Evolutionary conservation across 2,888 invertebrate species (phyloP), one percentile per base, ranked within the genome.

Genomic region (Sarcophaga rosellei): DNA sequence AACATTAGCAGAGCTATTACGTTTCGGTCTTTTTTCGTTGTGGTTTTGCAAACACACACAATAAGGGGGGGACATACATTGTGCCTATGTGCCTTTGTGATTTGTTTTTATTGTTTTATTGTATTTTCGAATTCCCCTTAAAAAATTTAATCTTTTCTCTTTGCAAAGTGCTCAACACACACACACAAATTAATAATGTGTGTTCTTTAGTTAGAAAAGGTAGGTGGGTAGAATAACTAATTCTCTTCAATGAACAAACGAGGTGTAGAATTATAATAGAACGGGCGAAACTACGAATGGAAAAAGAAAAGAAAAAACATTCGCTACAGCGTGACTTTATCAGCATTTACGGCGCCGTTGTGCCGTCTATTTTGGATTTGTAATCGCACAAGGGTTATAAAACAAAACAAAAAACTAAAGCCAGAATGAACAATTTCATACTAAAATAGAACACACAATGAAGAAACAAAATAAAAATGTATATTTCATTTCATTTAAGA

Each of bases 341-440:
- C 88, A 88, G 85, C 84, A 87, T 85, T 85, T 82, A 82, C 88
- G 88, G 88, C 88, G 88, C 88, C 88, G 86, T 85, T 80, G 80
- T 88, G 88, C 87, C 88, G 88, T 79, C 88, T 88, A 82, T 72
- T 83, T 77, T 81, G 68, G 82, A 81, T 87, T 88, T 86, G 75
- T 84, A 88, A 85, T 80, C 87, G 81, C 84, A 84, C 79, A 74
- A 73, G 73, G 57, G 83, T 86, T 83, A 80, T 83, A 83, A 88
- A 83, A 53, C 12, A 53, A 53, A 53, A 53, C 15, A 47, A 53
- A 53, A 53, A 77, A 81, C 66, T 61, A 73, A 70, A 80, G 70
- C 65, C 66, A 77, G 59, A 53, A 53, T 53, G 53, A 81, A 79
- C 44, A 75, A 21, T 79, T 75, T 80, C 53, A 21, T 53, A 68